Conservation (phyloP, 1,140 invertebrate genomes). For the Papilio machaon region DNA sequence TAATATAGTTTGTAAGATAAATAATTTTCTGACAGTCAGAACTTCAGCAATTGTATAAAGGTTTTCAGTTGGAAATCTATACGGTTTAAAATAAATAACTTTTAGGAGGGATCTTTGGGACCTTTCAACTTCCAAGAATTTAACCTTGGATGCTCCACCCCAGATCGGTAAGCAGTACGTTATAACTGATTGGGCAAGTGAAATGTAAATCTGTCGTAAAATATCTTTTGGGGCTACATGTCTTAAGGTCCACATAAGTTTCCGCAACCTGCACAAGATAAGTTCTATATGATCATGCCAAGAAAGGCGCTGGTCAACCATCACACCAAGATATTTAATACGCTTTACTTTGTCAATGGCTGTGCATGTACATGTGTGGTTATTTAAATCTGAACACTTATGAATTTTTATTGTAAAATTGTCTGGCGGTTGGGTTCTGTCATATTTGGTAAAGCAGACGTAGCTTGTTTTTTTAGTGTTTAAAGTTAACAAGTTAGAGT, state of each 20-base stretch:
- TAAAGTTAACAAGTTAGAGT: too few relatives aligned
- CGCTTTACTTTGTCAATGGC: too few relatives aligned
- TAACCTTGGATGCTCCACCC: constrained; percentile 31
- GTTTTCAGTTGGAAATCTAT: constrained; percentile 18
- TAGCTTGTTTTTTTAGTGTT: too few relatives aligned
- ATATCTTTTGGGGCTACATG: constrained; percentile 25
- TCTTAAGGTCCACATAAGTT: constrained; percentile 31
- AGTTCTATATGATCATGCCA: not conserved
- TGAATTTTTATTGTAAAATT: too few relatives aligned
- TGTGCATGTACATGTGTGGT: too few relatives aligned
- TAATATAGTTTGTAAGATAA: constrained; percentile 17
- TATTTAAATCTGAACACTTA: too few relatives aligned
- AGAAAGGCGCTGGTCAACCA: too few relatives aligned
- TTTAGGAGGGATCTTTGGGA: constrained; percentile 24
- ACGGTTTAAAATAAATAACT: constrained; percentile 37
- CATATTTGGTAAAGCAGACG: too few relatives aligned
- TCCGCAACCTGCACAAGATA: not conserved
- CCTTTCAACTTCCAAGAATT: constrained; percentile 11
- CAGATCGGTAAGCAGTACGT: constrained; percentile 32
- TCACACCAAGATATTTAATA: too few relatives aligned
- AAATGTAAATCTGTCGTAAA: constrained; percentile 16
- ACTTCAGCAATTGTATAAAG: not conserved
- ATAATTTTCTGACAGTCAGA: constrained; percentile 27
- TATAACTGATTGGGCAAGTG: constrained; percentile 35
- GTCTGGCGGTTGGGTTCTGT: too few relatives aligned